Conservation (phyloP, 2,797 vertebrate genomes). For the Lacerta agilis region DNA sequence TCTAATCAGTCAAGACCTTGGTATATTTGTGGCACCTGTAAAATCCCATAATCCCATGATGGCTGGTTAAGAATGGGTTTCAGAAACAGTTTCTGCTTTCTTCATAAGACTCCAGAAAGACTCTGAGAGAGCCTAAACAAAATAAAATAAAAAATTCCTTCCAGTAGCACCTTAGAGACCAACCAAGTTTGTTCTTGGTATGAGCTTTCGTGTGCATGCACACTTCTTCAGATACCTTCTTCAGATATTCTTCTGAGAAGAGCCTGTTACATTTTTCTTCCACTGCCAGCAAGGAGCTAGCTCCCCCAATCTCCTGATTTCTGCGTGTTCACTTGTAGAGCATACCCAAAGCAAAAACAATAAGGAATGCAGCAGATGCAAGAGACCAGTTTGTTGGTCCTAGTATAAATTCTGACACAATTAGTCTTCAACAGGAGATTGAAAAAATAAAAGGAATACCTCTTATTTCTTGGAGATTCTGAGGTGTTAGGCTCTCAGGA, state of each 20-base stretch:
- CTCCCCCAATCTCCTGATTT: not conserved
- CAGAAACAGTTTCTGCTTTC: not conserved
- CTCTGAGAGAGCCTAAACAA: not conserved
- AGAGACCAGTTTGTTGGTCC: not conserved
- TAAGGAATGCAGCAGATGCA: not conserved
- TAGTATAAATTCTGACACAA: not conserved
- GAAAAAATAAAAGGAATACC: not conserved
- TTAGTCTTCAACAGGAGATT: not conserved
- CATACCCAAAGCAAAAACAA: not conserved
- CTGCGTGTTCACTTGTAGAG: not conserved
- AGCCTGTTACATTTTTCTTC: not conserved
- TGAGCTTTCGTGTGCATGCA: too few relatives aligned
- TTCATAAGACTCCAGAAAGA: not conserved
- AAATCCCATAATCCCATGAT: too few relatives aligned
- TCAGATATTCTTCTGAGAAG: too few relatives aligned
- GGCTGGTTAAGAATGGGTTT: too few relatives aligned
- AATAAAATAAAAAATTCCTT: too few relatives aligned
- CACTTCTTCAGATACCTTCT: too few relatives aligned
- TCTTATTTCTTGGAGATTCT: not conserved
- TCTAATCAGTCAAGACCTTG: not conserved
- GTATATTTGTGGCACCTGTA: not conserved
- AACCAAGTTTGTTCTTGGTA: too few relatives aligned
- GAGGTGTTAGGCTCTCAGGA: not conserved
- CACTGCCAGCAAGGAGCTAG: not conserved
- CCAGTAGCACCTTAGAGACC: too few relatives aligned